Percentiles rank a stretch among this genome's conserved stretches.
These are phyloP conservation scores for Alitta virens DNA, from an alignment of 2,888 invertebrate genomes.

Conservation along the genomic window DNA sequence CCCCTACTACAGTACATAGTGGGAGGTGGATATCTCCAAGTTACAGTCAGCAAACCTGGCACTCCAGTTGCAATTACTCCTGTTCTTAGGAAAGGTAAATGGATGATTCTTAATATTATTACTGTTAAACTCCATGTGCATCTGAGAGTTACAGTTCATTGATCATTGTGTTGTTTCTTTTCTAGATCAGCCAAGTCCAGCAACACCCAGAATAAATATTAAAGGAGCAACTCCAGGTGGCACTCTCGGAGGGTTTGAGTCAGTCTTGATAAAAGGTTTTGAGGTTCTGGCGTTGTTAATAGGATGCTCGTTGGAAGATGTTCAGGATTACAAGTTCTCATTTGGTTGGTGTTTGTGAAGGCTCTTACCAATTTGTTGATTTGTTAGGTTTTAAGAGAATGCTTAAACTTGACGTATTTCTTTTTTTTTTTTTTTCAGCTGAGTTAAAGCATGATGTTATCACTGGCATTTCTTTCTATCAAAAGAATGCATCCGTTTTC, in stretches of 20 bases:
- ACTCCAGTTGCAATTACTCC: neutral
- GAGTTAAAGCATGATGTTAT: slow-evolving; percentile 5
- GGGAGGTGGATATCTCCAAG: slow-evolving; percentile 1
- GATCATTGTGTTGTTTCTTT: neutral
- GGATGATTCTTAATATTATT: no score
- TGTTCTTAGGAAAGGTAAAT: neutral
- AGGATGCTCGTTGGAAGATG: slow-evolving; percentile 23
- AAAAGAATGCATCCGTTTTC: slow-evolving; percentile 12
- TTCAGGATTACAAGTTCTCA: slow-evolving; percentile 17
- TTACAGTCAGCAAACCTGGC: neutral
- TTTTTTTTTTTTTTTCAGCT: slow-evolving; percentile 5
- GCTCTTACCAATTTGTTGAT: no score
- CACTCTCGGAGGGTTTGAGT: slow-evolving; percentile 20
- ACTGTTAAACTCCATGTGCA: no score
- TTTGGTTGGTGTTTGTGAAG: neutral
- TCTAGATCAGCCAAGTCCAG: neutral
- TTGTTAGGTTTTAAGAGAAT: no score
- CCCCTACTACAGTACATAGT: slow-evolving; percentile 4
- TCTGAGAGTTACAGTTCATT: no score
- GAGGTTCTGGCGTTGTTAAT: slow-evolving; percentile 38
- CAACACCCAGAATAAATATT: neutral
- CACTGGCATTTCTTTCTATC: slow-evolving; percentile 21
- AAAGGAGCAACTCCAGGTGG: neutral
- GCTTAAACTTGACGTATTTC: no score
- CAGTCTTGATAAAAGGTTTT: slow-evolving; percentile 35